Evolutionary conservation across 2,797 vertebrate genomes (phyloP), one percentile per base, ranked within the genome.

Genomic region (Phalanger gymnotis): DNA sequence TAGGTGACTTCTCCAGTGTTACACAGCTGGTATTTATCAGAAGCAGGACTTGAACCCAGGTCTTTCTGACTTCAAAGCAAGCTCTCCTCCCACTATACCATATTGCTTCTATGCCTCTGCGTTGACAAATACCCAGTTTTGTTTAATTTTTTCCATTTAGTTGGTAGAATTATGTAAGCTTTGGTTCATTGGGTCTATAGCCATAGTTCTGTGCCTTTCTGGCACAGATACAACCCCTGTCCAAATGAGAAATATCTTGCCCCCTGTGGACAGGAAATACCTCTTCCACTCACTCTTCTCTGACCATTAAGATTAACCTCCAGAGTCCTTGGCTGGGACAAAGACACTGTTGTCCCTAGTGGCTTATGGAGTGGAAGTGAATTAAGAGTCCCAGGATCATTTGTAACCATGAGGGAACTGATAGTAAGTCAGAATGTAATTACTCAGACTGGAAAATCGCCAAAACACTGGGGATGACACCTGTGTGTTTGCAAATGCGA

Each of bases 401-500:
- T 16, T 87, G 89, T 93, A 94, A 27, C 13, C 25, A 14, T 31
- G 10, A 9, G 28, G 53, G 28, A 40, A 87, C 52, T 61, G 27
- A 58, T 53, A 81, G 94, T 94, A 91, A 55, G 94, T 52, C 14
- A n/a, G 22, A 55, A 51, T 55, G 4, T 61, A 91, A 47, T 58
- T 92, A 93, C 4, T 28, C 0, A 34, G 51, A 73, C 40, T 94
- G 58, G 40, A 89, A 95, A 81, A 22, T 0, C n/a, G 19, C 94
- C 92, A 53, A 87, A 34, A 92, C 51, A 30, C n/a, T 94, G 53
- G 91, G 92, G 73, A 47, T 87, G 73, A 87, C 73, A 87, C 73
- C 73, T 51, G 40, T 87, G 40, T 47, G 40, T n/a, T 95, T 52
- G 90, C 30, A 93, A 89, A 90, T 94, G 91, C 95, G 91, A 54